Evolutionary conservation across 2,888 invertebrate genomes (phyloP).

Genomic region (Mantis religiosa): DNA sequence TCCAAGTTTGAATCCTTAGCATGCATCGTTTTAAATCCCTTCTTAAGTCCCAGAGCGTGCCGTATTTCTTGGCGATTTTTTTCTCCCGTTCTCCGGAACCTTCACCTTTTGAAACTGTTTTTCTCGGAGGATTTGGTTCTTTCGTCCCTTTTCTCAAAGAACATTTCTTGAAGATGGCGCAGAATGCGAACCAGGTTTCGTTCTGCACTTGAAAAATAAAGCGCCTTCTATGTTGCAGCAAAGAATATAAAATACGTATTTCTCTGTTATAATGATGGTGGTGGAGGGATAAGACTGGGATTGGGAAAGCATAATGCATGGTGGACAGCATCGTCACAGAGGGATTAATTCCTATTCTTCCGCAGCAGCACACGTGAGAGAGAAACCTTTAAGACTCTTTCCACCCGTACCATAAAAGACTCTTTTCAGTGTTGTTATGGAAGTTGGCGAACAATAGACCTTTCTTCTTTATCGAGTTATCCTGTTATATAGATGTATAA

Average conservation of each 20-base stretch:
- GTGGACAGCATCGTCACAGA: not conserved
- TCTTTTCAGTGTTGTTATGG: not conserved
- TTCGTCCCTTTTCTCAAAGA: not conserved
- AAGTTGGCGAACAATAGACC: not conserved
- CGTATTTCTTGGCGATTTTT: not conserved
- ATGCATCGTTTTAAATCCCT: not conserved
- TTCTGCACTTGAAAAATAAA: not conserved
- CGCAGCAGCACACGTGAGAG: not conserved
- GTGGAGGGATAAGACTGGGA: not conserved
- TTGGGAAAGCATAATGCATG: constrained; percentile 1
- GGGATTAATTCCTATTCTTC: not conserved
- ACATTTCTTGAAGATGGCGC: not conserved
- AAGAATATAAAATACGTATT: not conserved
- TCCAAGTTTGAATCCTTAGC: not conserved
- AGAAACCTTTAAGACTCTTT: not conserved
- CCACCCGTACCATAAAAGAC: not conserved
- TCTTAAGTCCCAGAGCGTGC: no score
- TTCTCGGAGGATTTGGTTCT: not conserved
- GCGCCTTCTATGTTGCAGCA: not conserved
- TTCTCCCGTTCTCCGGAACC: not conserved
- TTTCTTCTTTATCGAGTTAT: constrained; percentile 1
- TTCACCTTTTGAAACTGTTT: not conserved
- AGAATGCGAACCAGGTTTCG: not conserved
- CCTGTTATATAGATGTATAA: not conserved
- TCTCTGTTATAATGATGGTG: not conserved